Conservation (phyloP, 1,140 invertebrate genomes). For the Gonatopus flavifemur region DNA sequence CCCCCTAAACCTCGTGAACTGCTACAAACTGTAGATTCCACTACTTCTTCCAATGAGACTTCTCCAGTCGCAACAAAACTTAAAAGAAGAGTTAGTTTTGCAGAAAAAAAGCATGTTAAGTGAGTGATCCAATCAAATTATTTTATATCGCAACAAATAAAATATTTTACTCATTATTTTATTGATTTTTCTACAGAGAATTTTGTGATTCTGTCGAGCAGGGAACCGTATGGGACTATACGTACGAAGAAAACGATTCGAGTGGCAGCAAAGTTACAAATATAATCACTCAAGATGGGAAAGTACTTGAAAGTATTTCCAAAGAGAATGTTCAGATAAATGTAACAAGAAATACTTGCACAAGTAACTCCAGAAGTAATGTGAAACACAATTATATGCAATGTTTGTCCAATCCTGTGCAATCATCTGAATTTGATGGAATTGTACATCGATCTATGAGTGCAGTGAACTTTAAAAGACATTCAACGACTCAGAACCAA, state of each 20-base stretch:
- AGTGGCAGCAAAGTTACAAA: slow-evolving; percentile 11
- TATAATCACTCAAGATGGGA: not conserved
- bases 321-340: too few species aligned
- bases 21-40: slow-evolving; percentile 28
- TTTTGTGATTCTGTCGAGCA: slow-evolving; percentile 40
- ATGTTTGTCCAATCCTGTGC: too few species aligned
- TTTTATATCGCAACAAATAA: not conserved
- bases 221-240: slow-evolving; percentile 42
- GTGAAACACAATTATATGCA: too few species aligned
- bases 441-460: too few species aligned
- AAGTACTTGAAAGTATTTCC: not conserved
- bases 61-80: slow-evolving; percentile 21
- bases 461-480: too few species aligned
- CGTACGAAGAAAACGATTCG: slow-evolving; percentile 41
- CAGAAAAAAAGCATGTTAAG: slow-evolving; percentile 45
- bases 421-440: too few species aligned
- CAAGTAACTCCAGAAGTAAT: too few species aligned
- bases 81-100: slow-evolving; percentile 42
- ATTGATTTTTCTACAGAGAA: slow-evolving; percentile 26
- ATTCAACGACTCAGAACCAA: too few species aligned
- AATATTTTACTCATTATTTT: not conserved
- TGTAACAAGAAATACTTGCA: too few species aligned
- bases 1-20: slow-evolving; percentile 28
- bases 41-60: slow-evolving; percentile 21
- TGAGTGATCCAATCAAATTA: slow-evolving; percentile 19